A percentile compares a stretch with the other conserved stretches of the same genome.
phyloP scores from a whole-genome alignment of 2,888 invertebrate genomes.

The Acrocera orbiculus region DNA sequence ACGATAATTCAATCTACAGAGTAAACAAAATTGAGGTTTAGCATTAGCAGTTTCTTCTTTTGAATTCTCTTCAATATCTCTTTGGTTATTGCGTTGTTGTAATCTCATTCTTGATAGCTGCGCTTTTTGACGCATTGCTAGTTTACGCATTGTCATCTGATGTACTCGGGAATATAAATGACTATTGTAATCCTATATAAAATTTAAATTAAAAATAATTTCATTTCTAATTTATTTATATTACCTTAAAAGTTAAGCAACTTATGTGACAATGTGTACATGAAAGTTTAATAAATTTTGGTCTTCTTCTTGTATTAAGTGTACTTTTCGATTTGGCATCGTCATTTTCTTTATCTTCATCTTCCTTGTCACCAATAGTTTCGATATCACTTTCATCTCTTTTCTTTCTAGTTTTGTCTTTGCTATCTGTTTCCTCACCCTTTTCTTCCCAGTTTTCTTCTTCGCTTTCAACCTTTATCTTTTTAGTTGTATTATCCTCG shows the following conservation, averaged over 20 bases:
- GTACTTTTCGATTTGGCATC: too few relatives aligned
- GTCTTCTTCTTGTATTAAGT: too few relatives aligned
- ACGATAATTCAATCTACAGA: slow-evolving; percentile 59
- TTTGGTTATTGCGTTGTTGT: slow-evolving; percentile 62
- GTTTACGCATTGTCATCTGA: slow-evolving; percentile 51
- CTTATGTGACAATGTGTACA: slow-evolving; percentile 65
- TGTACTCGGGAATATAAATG: slow-evolving; percentile 57
- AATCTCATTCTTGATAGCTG: slow-evolving; percentile 60
- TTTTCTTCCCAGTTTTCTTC: slow-evolving; percentile 11
- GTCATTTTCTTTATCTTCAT: slow-evolving; percentile 8
- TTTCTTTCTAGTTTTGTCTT: slow-evolving; percentile 10
- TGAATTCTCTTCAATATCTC: slow-evolving; percentile 54
- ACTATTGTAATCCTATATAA: slow-evolving; percentile 45
- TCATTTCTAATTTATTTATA: slow-evolving; percentile 12
- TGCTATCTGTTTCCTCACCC: slow-evolving; percentile 16
- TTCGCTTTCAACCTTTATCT: slow-evolving; percentile 18
- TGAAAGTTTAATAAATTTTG: slow-evolving; percentile 44
- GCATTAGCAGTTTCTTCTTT: slow-evolving; percentile 40
- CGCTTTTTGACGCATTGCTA: slow-evolving; percentile 56
- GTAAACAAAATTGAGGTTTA: slow-evolving; percentile 50
- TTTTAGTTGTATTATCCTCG: neutral
- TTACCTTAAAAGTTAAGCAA: slow-evolving; percentile 53
- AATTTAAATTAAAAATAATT: neutral
- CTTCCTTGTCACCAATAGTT: neutral
- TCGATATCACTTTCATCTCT: slow-evolving; percentile 19